These are phyloP conservation scores for Monochamus saltuarius DNA, from an alignment of 1,140 invertebrate genomes.

Conservation along the genomic window DNA sequence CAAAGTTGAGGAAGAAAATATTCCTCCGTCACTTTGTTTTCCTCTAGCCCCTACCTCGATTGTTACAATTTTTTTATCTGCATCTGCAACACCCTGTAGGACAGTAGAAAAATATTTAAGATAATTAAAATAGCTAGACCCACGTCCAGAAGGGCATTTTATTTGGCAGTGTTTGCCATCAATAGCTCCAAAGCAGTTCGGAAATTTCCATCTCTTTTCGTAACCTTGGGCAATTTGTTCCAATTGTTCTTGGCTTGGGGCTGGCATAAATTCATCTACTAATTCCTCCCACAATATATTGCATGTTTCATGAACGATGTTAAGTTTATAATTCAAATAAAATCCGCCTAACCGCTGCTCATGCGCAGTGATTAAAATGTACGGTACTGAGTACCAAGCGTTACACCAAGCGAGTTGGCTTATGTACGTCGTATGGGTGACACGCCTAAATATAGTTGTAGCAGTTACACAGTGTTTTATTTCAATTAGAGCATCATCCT, in stretches of 20 bases:
- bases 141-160: slow-evolving; percentile 3
- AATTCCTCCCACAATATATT: slow-evolving; percentile 12
- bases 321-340: no score
- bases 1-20: slow-evolving; percentile 3
- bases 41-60: slow-evolving; percentile 16
- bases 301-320: slow-evolving; percentile 6
- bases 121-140: slow-evolving; percentile 23
- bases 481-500: no score
- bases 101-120: slow-evolving; percentile 16
- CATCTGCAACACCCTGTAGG: slow-evolving; percentile 18
- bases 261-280: slow-evolving; percentile 11
- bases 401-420: no score
- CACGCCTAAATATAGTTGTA: no score
- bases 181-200: slow-evolving; percentile 10
- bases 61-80: slow-evolving; percentile 20
- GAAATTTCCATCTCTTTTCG: slow-evolving; percentile 13
- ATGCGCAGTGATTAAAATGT: no score
- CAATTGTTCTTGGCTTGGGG: slow-evolving; percentile 8
- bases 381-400: no score
- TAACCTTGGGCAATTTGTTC: slow-evolving; percentile 1
- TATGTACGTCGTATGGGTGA: no score
- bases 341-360: no score
- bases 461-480: no score
- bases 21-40: slow-evolving; percentile 17
- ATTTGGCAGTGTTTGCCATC: slow-evolving; percentile 18